Evolutionary conservation across 1,140 invertebrate species (phyloP).

Genomic region (Heterodera carotae): DNA sequence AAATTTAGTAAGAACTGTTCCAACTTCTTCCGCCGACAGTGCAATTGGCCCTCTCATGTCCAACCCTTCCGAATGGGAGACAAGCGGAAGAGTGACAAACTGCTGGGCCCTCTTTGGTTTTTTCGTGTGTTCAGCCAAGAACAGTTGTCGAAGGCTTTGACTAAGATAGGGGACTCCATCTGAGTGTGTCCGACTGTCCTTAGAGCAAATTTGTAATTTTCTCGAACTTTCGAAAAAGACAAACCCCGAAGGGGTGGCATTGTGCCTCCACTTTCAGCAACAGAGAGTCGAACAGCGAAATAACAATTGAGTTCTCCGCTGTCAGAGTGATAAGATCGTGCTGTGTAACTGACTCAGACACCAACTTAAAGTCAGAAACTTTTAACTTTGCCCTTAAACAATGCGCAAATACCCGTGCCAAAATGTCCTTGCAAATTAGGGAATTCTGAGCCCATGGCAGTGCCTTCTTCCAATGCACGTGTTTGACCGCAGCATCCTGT

Average conservation of each 20-base stretch:
- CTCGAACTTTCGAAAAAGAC: constrained; percentile 24
- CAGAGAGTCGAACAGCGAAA: constrained; percentile 43
- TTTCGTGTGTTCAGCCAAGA: constrained; percentile 48
- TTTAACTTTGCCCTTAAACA: not conserved
- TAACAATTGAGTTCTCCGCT: constrained; percentile 47
- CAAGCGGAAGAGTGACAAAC: constrained; percentile 46
- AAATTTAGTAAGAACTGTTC: not conserved
- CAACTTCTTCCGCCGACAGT: constrained; percentile 48
- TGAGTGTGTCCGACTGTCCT: constrained; percentile 10
- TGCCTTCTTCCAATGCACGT: constrained; percentile 46
- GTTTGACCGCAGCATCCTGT: constrained; percentile 29
- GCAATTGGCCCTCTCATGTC: constrained; percentile 52
- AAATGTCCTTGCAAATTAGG: constrained; percentile 49
- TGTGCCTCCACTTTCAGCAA: constrained; percentile 37
- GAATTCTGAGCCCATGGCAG: constrained; percentile 51
- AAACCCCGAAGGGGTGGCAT: constrained; percentile 47
- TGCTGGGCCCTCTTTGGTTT: constrained; percentile 35
- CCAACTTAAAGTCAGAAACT: constrained; percentile 15
- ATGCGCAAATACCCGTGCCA: constrained; percentile 40
- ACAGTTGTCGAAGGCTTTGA: constrained; percentile 37
- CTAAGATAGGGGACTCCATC: constrained; percentile 52
- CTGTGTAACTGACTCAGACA: constrained; percentile 33
- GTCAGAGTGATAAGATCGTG: constrained; percentile 39
- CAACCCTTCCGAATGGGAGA: constrained; percentile 36
- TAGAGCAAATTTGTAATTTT: not conserved